A percentile compares a stretch with the other conserved stretches of the same genome.
phyloP scores from a whole-genome alignment of 2,797 vertebrate genomes.

The Uromys caudimaculatus region DNA sequence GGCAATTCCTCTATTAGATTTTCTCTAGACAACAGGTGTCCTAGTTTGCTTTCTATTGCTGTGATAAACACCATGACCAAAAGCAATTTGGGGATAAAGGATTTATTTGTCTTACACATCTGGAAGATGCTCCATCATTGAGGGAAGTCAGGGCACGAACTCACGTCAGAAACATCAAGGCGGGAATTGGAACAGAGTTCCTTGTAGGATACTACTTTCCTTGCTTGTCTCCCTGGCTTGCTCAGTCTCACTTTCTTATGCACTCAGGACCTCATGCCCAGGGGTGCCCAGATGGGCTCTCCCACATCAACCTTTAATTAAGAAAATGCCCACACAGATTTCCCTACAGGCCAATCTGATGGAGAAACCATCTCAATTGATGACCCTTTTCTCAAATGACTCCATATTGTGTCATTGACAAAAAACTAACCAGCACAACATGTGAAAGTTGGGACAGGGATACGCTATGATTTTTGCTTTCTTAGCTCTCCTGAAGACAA shows the following conservation, averaged over 20 bases:
- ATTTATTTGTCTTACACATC: neutral
- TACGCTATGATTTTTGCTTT: constrained; percentile 44
- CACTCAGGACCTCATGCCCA: neutral
- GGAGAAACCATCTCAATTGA: neutral
- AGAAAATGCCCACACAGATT: neutral
- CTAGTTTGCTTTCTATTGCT: neutral
- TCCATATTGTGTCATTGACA: neutral
- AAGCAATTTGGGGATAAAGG: neutral
- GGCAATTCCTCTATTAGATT: neutral
- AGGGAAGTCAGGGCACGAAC: neutral
- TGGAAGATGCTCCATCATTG: neutral
- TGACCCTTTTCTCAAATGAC: neutral
- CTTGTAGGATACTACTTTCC: neutral
- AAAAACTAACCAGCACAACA: neutral
- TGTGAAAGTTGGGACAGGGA: neutral
- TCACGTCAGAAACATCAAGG: neutral
- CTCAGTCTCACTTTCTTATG: neutral
- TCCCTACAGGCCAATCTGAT: neutral
- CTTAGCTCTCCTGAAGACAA: neutral
- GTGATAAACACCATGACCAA: neutral
- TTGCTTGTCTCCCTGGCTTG: neutral
- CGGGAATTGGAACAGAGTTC: neutral
- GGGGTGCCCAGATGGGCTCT: neutral
- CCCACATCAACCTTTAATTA: neutral
- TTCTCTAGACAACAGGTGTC: neutral